Base-by-base conservation (phyloP, 2,888 invertebrate species). In the Neoaliturus tenellus region DNA sequence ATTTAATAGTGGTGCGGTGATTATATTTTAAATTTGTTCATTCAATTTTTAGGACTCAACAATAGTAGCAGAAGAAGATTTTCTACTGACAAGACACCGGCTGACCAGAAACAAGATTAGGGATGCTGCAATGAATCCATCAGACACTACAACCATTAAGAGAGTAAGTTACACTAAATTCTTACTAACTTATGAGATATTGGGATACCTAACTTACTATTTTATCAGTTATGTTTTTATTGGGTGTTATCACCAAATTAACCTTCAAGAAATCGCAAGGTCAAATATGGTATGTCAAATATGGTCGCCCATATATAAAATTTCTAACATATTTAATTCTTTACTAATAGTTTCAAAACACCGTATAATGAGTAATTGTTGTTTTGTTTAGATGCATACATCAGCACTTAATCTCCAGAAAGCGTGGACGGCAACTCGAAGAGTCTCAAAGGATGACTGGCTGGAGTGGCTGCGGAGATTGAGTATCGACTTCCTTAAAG, bases 381-480 rank as follows among this genome's bases (percentile, higher is more conserved):
- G 62, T 28, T 4, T 28, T 25, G 62, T 31, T n/a, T 28, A 92
- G 89, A 91, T 98, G 82, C 96, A 95, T 89, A 97, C 98, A 14
- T 96, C 96, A 41, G 95, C 96, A 5, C 93, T 94, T 31, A 97
- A 96, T 90, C 91, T 99, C 67, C 97, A 98, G 89, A 93, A 96
- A 87, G 97, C 97, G 0, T 98, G 98, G 97, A 96, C 96, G n/a
- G 97, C 97, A 0, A 96, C 96, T 35, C 93, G 98, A 81, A 93
- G 98, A 85, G 98, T 98, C 0, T 98, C 98, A 0, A 98, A 98
- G 90, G 99, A 99, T 88, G 99, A 99, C 91, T 99, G 99, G 99
- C 92, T 98, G 71, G 99, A 99, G 90, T 99, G 99, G 99, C 91
- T 99, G 80, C 93, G 97, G 62, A 93, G 98, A 62, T 92, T 99